Conservation (phyloP, 1,140 invertebrate species). For the Maniola jurtina region DNA sequence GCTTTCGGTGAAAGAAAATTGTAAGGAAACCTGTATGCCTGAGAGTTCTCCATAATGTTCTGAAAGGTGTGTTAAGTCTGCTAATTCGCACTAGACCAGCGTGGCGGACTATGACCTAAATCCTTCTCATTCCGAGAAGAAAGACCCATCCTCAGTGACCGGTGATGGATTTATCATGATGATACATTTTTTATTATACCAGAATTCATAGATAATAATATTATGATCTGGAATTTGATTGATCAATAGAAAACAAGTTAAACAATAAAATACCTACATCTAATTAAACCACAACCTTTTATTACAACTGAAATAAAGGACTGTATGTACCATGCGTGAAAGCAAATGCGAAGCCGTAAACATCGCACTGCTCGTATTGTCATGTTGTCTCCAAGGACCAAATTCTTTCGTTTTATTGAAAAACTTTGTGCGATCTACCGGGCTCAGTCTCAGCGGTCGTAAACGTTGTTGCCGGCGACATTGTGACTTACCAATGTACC, state of each 20-base stretch:
- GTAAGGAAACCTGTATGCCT: too few species aligned
- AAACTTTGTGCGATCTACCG: constrained; percentile 1
- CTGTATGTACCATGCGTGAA: not conserved
- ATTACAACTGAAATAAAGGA: not conserved
- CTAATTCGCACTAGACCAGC: too few species aligned
- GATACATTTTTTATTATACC: too few species aligned
- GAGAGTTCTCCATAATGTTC: too few species aligned
- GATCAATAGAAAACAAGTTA: not conserved
- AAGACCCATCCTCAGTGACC: too few species aligned
- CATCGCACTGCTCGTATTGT: not conserved
- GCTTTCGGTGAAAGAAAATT: too few species aligned
- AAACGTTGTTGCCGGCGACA: constrained; percentile 5
- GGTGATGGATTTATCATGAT: too few species aligned
- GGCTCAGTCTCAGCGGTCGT: not conserved
- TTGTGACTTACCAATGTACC: not conserved
- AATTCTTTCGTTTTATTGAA: constrained; percentile 8
- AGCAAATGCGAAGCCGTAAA: not conserved
- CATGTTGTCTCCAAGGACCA: constrained; percentile 6
- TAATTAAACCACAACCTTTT: not conserved
- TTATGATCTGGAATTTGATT: not conserved
- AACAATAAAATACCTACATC: not conserved
- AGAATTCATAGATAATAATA: not conserved
- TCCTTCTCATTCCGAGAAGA: too few species aligned
- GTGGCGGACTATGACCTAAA: too few species aligned
- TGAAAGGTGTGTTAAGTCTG: too few species aligned